Percentiles rank a stretch among this genome's conserved stretches.
Conservation (phyloP, 2,113 vertebrate species). For the Zosterops hypoxanthus region DNA sequence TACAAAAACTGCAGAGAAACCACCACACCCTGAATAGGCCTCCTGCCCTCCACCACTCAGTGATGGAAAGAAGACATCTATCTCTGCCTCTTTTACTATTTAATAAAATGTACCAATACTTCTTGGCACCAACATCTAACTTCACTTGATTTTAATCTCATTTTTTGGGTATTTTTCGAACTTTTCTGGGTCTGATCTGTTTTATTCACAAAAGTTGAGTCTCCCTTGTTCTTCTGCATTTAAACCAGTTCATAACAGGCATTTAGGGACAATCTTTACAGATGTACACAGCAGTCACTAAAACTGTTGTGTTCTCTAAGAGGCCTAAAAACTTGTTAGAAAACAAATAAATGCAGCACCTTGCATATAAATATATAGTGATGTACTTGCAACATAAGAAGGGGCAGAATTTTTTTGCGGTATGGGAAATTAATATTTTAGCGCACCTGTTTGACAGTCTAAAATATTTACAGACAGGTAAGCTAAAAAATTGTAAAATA, state of each 20-base stretch:
- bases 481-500: background rate
- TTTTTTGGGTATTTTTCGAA: background rate
- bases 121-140: background rate
- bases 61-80: background rate
- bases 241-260: rapidly evolving
- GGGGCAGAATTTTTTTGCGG: background rate
- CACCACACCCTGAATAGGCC: background rate
- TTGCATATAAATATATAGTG: background rate
- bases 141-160: rapidly evolving
- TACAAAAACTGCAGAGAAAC: background rate
- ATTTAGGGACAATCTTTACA: background rate
- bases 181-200: rapidly evolving
- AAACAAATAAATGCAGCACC: background rate
- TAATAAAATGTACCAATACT: background rate
- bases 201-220: background rate
- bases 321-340: background rate
- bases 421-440: background rate
- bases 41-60: background rate
- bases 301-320: background rate
- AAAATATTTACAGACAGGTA: background rate
- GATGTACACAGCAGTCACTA: background rate
- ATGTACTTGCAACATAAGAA: background rate
- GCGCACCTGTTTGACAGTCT: background rate
- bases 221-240: background rate
- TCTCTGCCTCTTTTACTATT: background rate